Conservation (phyloP, 2,113 vertebrate species). For the Motacilla alba region DNA sequence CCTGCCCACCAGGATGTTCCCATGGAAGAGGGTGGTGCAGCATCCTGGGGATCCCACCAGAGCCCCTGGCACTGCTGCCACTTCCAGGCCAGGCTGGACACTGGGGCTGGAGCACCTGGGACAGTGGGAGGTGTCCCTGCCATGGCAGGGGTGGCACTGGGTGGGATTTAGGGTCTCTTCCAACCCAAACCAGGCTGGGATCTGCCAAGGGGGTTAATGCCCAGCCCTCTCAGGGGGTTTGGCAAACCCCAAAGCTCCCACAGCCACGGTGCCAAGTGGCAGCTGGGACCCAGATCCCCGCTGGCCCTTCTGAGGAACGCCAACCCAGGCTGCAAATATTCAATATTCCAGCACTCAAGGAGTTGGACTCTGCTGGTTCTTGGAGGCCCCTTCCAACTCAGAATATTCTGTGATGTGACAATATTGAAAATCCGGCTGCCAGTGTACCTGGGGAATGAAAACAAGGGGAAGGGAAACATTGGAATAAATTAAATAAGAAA, state of each 20-base stretch:
- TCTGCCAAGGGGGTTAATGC: fast-evolving
- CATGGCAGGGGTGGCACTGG: not conserved
- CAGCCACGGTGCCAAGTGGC: not conserved
- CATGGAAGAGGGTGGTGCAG: not conserved
- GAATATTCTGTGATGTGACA: not conserved
- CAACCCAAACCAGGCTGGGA: not conserved
- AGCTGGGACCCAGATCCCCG: not conserved
- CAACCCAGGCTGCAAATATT: not conserved
- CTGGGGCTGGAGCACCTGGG: not conserved
- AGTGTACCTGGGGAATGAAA: not conserved
- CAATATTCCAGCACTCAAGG: not conserved
- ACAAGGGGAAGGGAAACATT: not conserved
- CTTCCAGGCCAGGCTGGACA: not conserved
- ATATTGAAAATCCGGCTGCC: not conserved
- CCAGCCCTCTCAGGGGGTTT: fast-evolving
- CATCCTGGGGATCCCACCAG: not conserved
- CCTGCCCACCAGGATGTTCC: not conserved
- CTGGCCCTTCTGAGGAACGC: fast-evolving
- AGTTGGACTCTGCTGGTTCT: not conserved
- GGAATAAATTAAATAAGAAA: not conserved
- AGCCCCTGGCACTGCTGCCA: fast-evolving
- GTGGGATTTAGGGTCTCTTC: fast-evolving
- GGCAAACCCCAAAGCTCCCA: not conserved
- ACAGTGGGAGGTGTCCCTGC: not conserved
- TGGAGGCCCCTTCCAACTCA: not conserved